phyloP scores from a whole-genome alignment of 2,113 vertebrate species.

The Pterocles gutturalis region DNA sequence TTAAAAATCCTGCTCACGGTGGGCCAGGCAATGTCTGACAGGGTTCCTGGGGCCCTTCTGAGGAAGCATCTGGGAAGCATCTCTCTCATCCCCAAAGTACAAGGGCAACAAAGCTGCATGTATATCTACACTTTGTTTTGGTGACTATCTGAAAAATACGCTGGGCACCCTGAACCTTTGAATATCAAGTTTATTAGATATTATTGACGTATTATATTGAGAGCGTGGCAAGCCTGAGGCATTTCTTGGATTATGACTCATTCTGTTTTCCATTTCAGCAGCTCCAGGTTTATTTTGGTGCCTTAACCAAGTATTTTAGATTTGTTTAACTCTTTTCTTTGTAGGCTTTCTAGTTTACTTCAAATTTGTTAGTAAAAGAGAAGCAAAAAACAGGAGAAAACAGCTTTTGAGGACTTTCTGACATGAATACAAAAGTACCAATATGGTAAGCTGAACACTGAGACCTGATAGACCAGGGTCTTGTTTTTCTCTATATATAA shows the following conservation, averaged over 20 bases:
- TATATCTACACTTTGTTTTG: not conserved
- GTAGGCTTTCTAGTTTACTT: not conserved
- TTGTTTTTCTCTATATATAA: not conserved
- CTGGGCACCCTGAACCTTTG: not conserved
- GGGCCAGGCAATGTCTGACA: not conserved
- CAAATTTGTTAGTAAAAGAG: not conserved
- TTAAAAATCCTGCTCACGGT: not conserved
- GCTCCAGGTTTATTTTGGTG: slow-evolving; percentile 32
- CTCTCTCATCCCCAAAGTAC: not conserved
- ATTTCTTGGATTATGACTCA: slow-evolving; percentile 41
- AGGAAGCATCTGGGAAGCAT: not conserved
- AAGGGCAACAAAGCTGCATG: not conserved
- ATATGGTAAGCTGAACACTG: not conserved
- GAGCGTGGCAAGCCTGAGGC: not conserved
- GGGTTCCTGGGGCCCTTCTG: not conserved
- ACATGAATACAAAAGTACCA: not conserved
- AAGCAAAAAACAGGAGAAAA: not conserved
- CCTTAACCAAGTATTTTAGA: not conserved
- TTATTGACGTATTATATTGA: not conserved
- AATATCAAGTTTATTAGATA: not conserved
- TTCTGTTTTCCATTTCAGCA: slow-evolving; percentile 46
- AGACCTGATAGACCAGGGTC: not conserved
- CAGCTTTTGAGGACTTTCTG: not conserved
- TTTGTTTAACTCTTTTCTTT: slow-evolving; percentile 1
- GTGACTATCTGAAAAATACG: not conserved